Evolutionary conservation across 1,140 invertebrate genomes (phyloP), one percentile per base, ranked within the genome.

Genomic region (Trypoxylus dichotomus): DNA sequence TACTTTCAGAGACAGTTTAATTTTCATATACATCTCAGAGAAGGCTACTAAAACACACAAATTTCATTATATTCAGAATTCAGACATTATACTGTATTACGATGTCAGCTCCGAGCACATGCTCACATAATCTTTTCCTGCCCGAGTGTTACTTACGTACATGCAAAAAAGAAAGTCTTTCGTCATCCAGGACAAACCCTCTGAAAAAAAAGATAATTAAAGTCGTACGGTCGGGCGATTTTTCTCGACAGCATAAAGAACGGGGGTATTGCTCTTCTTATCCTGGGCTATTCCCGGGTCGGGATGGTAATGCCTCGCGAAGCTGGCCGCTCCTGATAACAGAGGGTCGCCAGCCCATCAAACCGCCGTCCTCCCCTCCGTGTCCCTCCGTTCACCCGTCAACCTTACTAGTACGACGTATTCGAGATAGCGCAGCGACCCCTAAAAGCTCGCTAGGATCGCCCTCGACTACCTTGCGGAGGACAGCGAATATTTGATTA

Each of bases 281-380:
- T 85, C 83, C 82, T 81, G 84, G 84, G 83, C 84, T 81, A 85
- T 85, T 85, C 81, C 84, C 80, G 83, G 82, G 80, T 83, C 81
- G 83, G 83, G 82, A 85, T 83, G 83, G 84, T 85, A 85, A 85
- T 85, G 81, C 83, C 81, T 82, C 79, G 82, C 76, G 81, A 84
- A 83, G 83, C 84, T 85, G 84, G 85, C 83, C 85, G 81, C 80
- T 82, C 81, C 85, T 86, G 85, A 86, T 86, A 86, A 86, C 84
- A 82, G 82, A 84, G 84, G 85, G 83, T 84, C 81, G 82, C 80
- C 77, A 77, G 78, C 77, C 78, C 78, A 75, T 82, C 81, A 78
- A 75, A 63, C 79, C 78, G 77, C 73, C 79, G 78, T 76, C 79
- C 25, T n/a, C n/a, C 77, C 37, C 15, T 71, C 24, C 29, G 60